A percentile compares a stretch with the other conserved stretches of the same genome.
Evolutionary conservation across 1,140 invertebrate species (phyloP).

Genomic region (Hormaphis cornu): DNA sequence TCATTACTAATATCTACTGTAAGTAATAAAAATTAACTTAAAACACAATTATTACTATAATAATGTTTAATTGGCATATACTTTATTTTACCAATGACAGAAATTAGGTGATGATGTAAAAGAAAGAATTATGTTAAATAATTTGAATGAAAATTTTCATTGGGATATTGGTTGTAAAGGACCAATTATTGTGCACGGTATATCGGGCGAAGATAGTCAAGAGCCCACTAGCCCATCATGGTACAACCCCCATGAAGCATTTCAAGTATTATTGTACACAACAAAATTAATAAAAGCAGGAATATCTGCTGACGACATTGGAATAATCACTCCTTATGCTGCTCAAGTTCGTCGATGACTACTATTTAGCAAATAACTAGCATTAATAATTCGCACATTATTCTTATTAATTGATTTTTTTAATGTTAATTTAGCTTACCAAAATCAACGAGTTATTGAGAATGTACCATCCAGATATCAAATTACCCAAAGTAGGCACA

Average conservation of each 20-base stretch:
- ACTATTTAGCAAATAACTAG: background rate
- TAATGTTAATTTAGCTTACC: conserved; percentile 53
- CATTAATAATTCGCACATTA: background rate
- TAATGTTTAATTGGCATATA: too few relatives aligned
- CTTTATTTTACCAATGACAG: background rate
- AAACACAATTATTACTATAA: too few relatives aligned
- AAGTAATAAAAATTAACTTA: conserved; percentile 32
- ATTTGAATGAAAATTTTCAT: conserved; percentile 20
- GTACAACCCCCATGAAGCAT: conserved; percentile 79
- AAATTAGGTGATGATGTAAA: background rate
- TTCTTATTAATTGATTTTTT: conserved; percentile 6
- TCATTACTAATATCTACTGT: conserved; percentile 53
- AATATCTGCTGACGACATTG: conserved; percentile 62
- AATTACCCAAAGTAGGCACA: conserved; percentile 72
- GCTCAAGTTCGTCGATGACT: conserved; percentile 72
- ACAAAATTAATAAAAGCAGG: conserved; percentile 55
- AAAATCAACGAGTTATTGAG: conserved; percentile 61
- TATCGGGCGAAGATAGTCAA: conserved; percentile 64
- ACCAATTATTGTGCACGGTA: conserved; percentile 66
- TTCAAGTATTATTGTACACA: conserved; percentile 55
- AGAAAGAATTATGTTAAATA: conserved; percentile 10
- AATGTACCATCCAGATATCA: conserved; percentile 47
- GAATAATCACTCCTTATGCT: conserved; percentile 86
- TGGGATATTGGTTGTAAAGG: conserved; percentile 13
- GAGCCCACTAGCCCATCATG: conserved; percentile 71